Base-by-base conservation (phyloP, 1,140 invertebrate species). In the Pissodes strobi region DNA sequence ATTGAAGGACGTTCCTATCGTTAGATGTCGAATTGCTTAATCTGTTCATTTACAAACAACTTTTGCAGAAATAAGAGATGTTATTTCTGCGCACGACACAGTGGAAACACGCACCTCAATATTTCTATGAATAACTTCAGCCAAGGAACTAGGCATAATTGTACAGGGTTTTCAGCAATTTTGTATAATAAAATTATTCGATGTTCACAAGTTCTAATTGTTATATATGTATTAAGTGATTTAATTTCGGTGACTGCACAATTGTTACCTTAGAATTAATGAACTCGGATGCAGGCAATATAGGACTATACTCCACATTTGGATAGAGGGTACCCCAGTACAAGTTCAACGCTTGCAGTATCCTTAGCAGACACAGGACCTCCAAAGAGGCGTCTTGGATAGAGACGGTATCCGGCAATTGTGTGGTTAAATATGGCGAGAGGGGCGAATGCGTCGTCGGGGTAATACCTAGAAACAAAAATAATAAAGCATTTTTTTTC, bases 281-380 rank as follows among this genome's bases (percentile, higher is more conserved):
- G 75, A 92, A 89, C 68, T 88, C 85, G 0, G 80, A 69, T 60
- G 82, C 78, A 15, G 82, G 72, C 72, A 87, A 73, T 74, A 86
- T 79, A 73, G 82, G 80, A 57, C 82, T 73, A 69, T 82, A 81
- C 74, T 87, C 79, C 76, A 88, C 67, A 68, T 86, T 80, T 72
- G 86, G 81, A 85, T 95, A 98, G 10, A 98, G 81, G 59, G 88
- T 86, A 60, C 89, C 88, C 95, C 97, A 99, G 81, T 95, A 90
- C 37, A 91, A 86, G 79, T 94, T 95, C 0, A 99, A 81, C 1
- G 92, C 90, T 80, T 98, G 89, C 43, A 99, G 83, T n/a, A 96
- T 89, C 55, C 95, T 86, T 59, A 99, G 81, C 72, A 99, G 83
- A 66, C 90, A 89, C 22, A 99, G 84, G 6, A 97, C 94, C 67